phyloP scores from a whole-genome alignment of 2,888 invertebrate genomes.

The Spodoptera littoralis region DNA sequence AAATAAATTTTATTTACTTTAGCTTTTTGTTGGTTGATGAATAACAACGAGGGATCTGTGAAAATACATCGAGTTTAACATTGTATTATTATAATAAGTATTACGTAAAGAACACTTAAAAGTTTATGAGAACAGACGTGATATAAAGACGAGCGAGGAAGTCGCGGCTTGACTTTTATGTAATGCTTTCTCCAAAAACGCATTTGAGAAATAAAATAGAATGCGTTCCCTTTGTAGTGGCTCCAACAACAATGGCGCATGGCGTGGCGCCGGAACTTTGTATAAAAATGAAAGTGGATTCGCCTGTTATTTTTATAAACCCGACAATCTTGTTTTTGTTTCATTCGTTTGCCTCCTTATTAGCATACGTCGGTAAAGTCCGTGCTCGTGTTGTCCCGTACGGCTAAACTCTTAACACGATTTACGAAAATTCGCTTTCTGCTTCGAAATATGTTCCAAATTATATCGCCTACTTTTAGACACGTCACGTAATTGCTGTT shows the following conservation, averaged over 20 bases:
- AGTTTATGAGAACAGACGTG: conserved; percentile 53
- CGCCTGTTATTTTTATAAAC: conserved; percentile 85
- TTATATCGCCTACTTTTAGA: conserved; percentile 54
- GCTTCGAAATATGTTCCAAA: conserved; percentile 47
- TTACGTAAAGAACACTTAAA: conserved; percentile 54
- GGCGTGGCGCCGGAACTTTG: conserved; percentile 77
- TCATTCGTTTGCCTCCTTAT: conserved; percentile 75
- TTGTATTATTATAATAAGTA: conserved; percentile 48
- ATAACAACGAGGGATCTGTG: conserved; percentile 59
- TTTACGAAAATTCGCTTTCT: conserved; percentile 58
- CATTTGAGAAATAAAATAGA: conserved; percentile 71
- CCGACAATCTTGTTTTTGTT: conserved; percentile 85
- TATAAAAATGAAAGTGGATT: conserved; percentile 88
- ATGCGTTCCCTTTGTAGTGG: conserved; percentile 75
- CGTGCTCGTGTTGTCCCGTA: conserved; percentile 55
- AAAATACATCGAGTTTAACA: conserved; percentile 46
- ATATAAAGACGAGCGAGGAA: conserved; percentile 48
- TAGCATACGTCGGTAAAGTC: conserved; percentile 70
- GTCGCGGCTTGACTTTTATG: conserved; percentile 55
- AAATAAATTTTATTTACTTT: conserved; percentile 59
- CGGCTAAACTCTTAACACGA: conserved; percentile 64
- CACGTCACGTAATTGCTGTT: conserved; percentile 25
- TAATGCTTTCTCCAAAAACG: conserved; percentile 69
- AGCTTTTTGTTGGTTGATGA: conserved; percentile 54
- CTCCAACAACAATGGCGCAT: conserved; percentile 79